phyloP scores from a whole-genome alignment of 2,888 invertebrate species.

The Lobophora halterata region DNA sequence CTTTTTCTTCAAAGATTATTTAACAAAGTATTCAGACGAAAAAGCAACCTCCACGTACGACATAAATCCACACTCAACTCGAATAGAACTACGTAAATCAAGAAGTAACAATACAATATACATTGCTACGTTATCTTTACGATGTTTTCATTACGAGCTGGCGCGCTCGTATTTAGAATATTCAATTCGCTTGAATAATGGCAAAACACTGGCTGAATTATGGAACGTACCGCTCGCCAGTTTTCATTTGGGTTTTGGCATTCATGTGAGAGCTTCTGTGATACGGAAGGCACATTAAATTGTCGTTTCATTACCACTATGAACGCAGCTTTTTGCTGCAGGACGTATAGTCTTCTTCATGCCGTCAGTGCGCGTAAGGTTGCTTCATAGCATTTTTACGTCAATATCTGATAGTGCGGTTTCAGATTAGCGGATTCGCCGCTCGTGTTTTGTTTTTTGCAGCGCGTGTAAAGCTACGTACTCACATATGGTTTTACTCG shows the following conservation, averaged over 20 bases:
- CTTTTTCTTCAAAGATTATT: too few relatives aligned
- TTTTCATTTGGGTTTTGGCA: conserved; percentile 7
- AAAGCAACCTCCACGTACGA: conserved; percentile 8
- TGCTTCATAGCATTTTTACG: too few relatives aligned
- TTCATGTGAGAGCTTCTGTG: conserved; percentile 10
- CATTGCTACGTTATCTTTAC: conserved; percentile 23
- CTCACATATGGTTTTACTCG: too few relatives aligned
- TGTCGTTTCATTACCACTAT: too few relatives aligned
- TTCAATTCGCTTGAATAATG: conserved; percentile 54
- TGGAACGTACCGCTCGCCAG: conserved; percentile 17
- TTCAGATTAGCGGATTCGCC: too few relatives aligned
- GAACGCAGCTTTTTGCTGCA: too few relatives aligned
- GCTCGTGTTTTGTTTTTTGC: too few relatives aligned
- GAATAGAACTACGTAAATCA: conserved; percentile 16
- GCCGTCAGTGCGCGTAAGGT: too few relatives aligned
- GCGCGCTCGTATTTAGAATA: conserved; percentile 42
- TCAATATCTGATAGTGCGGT: too few relatives aligned
- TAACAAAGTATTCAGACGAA: background rate
- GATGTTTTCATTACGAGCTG: conserved; percentile 22
- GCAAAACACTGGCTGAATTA: conserved; percentile 45
- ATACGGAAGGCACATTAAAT: too few relatives aligned
- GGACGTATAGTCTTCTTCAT: too few relatives aligned
- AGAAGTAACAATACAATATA: conserved; percentile 17
- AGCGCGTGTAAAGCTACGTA: too few relatives aligned
- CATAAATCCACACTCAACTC: conserved; percentile 17